Base-by-base conservation (phyloP, 2,888 invertebrate species). In the Thecophora atra region DNA sequence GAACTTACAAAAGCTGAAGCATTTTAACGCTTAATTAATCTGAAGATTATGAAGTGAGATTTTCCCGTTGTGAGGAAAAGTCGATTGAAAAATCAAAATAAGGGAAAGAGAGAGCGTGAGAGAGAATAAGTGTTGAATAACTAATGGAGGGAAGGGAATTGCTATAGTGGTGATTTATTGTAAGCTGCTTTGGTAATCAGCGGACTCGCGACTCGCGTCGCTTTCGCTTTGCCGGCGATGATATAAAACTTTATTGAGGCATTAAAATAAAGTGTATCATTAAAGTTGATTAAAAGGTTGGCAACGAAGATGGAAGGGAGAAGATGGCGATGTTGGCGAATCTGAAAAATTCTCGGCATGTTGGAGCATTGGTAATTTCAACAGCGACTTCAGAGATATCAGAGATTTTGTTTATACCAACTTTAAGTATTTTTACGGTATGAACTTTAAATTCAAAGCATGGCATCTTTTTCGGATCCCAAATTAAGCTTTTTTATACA, bases 11-110 rank as follows among this genome's bases (percentile, higher is more conserved):
- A 51, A 26, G 5, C 52, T 37, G 37, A n/a, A 54, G 28, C 52
- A 54, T 28, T 66, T 54, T 54, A 54, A 54, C 19, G 30, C 66
- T 66, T 66, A 54, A 66, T 66, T 66, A 66, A 30, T 8, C 13
- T 37, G 37, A 37, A 66, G 66, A 52, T 63, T 24, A 21, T n/a
- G 37, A 62, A 62, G 37, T n/a, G 37, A 17, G 19, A 19, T 8
- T 15, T 30, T 42, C 44, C 24, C 26, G 56, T 17, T 21, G 7
- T 54, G 54, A 24, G 19, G 24, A 37, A 37, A 37, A 37, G 11
- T n/a, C 3, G 37, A 11, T 37, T 37, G 37, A 11, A 37, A 37
- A 37, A 37, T 0, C 7, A 37, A 37, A 11, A 37, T 37, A 11
- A 37, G 37, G 2, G 2, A 37, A 11, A 37, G 2, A 37, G 37